Conservation (phyloP, 1,140 invertebrate genomes). For the Heliconius hewitsoni region DNA sequence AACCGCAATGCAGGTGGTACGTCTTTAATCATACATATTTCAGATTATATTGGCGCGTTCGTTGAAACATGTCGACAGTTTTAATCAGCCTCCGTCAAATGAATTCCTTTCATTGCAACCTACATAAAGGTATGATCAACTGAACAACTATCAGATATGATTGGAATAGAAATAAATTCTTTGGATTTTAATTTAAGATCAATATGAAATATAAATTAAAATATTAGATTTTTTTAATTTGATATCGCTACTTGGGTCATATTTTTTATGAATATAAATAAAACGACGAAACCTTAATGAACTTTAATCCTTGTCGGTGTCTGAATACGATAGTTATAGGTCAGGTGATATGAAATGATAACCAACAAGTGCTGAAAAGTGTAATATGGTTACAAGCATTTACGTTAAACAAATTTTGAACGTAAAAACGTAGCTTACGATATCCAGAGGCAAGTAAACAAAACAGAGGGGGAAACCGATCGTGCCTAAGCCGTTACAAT, state of each 20-base stretch:
- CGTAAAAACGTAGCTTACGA: not conserved
- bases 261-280: no score
- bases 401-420: no score
- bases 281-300: no score
- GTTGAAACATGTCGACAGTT: constrained; percentile 32
- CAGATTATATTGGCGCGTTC: constrained; percentile 18
- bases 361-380: no score
- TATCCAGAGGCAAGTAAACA: constrained; percentile 2
- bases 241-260: no score
- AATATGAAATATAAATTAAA: not conserved
- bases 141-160: not conserved
- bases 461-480: constrained; percentile 38
- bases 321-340: no score
- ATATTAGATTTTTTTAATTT: not conserved
- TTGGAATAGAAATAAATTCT: not conserved
- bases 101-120: constrained; percentile 10
- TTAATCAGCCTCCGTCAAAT: constrained; percentile 27
- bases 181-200: constrained; percentile 2
- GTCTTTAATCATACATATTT: constrained; percentile 1
- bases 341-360: no score
- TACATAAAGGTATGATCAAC: constrained; percentile 9
- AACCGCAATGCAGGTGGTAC: constrained; percentile 12
- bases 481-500: constrained; percentile 41
- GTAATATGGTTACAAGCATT: no score
- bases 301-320: no score